Percentiles rank a stretch among this genome's conserved stretches.
phyloP scores from a whole-genome alignment of 2,113 vertebrate species.

The Caranx melampygus region DNA sequence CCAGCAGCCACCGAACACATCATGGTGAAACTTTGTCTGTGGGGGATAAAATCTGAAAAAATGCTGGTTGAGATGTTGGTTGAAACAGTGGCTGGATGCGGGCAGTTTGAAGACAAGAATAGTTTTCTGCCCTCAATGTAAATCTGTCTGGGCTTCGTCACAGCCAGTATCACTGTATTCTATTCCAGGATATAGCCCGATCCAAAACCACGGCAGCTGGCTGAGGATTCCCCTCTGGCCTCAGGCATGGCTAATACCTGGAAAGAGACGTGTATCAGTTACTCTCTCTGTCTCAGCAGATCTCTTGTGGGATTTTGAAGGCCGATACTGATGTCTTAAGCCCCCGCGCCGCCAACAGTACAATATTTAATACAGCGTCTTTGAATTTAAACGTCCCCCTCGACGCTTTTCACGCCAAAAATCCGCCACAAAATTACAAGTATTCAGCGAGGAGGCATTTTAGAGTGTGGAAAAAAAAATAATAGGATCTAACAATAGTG shows the following conservation, averaged over 20 bases:
- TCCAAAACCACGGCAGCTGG: constrained; percentile 73
- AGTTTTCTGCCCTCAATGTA: constrained; percentile 50
- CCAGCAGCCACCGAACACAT: constrained; percentile 39
- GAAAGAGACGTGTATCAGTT: constrained; percentile 64
- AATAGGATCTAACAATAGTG: constrained; percentile 44
- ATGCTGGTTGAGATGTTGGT: constrained; percentile 11
- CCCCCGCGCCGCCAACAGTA: background rate
- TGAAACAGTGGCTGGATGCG: constrained; percentile 48
- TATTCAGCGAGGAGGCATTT: constrained; percentile 30
- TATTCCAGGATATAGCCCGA: constrained; percentile 63
- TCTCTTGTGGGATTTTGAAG: constrained; percentile 60
- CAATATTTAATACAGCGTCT: constrained; percentile 45
- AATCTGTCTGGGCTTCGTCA: constrained; percentile 58
- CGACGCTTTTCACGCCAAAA: constrained; percentile 35
- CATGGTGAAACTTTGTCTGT: constrained; percentile 41
- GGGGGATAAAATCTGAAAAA: constrained; percentile 30
- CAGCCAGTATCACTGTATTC: constrained; percentile 41
- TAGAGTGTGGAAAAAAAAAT: constrained; percentile 31
- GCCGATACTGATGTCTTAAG: constrained; percentile 52
- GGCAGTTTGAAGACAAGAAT: constrained; percentile 55
- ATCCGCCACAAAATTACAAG: constrained; percentile 50
- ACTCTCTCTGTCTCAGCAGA: constrained; percentile 52
- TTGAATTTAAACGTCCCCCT: constrained; percentile 37
- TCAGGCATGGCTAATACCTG: constrained; percentile 68
- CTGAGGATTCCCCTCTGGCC: constrained; percentile 68